Percentiles rank a stretch among this genome's conserved stretches.
These are phyloP conservation scores for Melinaea marsaeus DNA, from an alignment of 2,888 invertebrate genomes.

Conservation along the genomic window DNA sequence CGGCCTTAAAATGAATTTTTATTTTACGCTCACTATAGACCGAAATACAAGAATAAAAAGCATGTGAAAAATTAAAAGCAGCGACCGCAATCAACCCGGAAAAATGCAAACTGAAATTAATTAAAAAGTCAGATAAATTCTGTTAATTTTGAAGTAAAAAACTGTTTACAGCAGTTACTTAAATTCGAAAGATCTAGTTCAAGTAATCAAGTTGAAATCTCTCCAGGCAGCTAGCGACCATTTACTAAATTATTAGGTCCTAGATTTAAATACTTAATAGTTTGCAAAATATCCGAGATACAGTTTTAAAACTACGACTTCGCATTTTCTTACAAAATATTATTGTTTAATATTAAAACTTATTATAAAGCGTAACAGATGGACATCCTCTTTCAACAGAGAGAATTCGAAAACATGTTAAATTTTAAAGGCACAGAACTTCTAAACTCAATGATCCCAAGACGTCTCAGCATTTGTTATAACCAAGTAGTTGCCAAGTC, in stretches of 20 bases:
- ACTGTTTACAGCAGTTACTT: conserved; percentile 33
- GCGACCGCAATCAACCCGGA: conserved; percentile 25
- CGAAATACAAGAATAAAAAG: conserved; percentile 18
- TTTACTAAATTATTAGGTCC: neutral
- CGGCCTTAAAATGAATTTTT: conserved; percentile 4
- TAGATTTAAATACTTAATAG: neutral
- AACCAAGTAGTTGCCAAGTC: conserved; percentile 9
- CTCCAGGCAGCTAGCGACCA: neutral
- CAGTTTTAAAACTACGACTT: too few species aligned
- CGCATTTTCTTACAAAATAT: neutral
- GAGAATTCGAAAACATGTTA: neutral
- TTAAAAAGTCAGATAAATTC: conserved; percentile 40
- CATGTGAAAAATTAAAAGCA: conserved; percentile 20
- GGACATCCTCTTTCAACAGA: conserved; percentile 3
- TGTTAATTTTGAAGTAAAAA: conserved; percentile 42
- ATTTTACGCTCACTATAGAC: conserved; percentile 8
- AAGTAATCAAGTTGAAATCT: conserved; percentile 3
- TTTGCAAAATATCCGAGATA: too few species aligned
- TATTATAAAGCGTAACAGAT: neutral
- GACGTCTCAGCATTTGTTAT: conserved; percentile 1
- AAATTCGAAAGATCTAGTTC: conserved; percentile 21
- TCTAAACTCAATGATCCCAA: conserved; percentile 1
- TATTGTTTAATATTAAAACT: neutral
- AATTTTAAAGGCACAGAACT: conserved; percentile 1
- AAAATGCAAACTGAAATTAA: conserved; percentile 30